A percentile compares a stretch with the other conserved stretches of the same genome.
Evolutionary conservation across 2,888 invertebrate genomes (phyloP).

Genomic region (Rhingia rostrata): DNA sequence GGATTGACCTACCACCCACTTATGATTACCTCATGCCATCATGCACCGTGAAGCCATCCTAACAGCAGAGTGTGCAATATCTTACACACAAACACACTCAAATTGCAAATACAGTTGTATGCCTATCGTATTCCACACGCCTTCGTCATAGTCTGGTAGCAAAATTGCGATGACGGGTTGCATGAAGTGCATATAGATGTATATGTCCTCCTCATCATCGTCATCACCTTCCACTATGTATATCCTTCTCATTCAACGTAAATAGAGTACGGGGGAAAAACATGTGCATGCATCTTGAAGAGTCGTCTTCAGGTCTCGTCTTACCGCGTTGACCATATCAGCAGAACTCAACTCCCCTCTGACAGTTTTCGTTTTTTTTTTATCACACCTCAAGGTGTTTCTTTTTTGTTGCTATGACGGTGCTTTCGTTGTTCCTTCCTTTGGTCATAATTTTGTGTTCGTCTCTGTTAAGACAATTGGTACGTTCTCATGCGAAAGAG

Average conservation of each 20-base stretch:
- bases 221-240: not conserved
- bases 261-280: slow-evolving; percentile 14
- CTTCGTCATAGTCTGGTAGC: slow-evolving; percentile 41
- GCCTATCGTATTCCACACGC: not conserved
- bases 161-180: slow-evolving; percentile 24
- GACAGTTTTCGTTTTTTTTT: slow-evolving; percentile 40
- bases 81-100: slow-evolving; percentile 15
- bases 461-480: slow-evolving; percentile 17
- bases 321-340: slow-evolving; percentile 26
- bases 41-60: slow-evolving; percentile 29
- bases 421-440: slow-evolving; percentile 21
- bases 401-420: slow-evolving; percentile 6
- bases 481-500: slow-evolving; percentile 53
- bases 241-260: slow-evolving; percentile 27
- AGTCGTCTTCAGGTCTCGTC: slow-evolving; percentile 43
- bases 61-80: slow-evolving; percentile 17
- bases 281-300: slow-evolving; percentile 4
- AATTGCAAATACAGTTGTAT: not conserved
- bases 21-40: slow-evolving; percentile 32
- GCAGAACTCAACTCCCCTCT: slow-evolving; percentile 1
- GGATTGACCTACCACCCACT: slow-evolving; percentile 55
- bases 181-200: slow-evolving; percentile 29
- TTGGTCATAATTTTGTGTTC: not conserved
- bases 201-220: slow-evolving; percentile 29
- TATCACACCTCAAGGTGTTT: slow-evolving; percentile 3